Conservation (phyloP, 2,888 invertebrate genomes). For the Dynastes maya region DNA sequence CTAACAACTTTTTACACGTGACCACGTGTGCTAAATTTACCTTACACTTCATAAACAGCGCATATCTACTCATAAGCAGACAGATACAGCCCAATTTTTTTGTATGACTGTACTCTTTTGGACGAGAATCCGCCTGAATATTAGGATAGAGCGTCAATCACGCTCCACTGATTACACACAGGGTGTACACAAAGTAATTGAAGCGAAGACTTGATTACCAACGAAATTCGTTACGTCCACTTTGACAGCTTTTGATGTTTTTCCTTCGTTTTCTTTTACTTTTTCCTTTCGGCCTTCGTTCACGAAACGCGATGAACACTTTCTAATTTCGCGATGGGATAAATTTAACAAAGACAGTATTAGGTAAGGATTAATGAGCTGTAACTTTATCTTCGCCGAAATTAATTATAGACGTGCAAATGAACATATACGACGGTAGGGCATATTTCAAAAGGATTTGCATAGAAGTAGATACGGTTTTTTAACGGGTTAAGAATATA, state of each 20-base stretch:
- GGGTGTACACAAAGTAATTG: conserved; percentile 49
- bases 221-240: conserved; percentile 50
- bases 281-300: conserved; percentile 35
- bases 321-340: conserved; percentile 40
- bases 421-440: background rate
- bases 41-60: too few species aligned
- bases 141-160: conserved; percentile 35
- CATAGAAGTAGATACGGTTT: too few species aligned
- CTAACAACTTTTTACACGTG: too few species aligned
- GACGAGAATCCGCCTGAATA: conserved; percentile 34
- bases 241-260: conserved; percentile 52
- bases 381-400: conserved; percentile 26
- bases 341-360: conserved; percentile 41
- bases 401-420: conserved; percentile 31
- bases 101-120: conserved; percentile 29
- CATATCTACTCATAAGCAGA: too few species aligned
- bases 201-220: conserved; percentile 47
- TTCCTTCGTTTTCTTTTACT: conserved; percentile 46
- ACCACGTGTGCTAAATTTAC: too few species aligned
- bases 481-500: too few species aligned
- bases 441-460: background rate
- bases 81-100: conserved; percentile 16
- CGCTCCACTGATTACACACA: conserved; percentile 44
- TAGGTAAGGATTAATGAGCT: conserved; percentile 36
- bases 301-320: conserved; percentile 33